A percentile compares a stretch with the other conserved stretches of the same genome.
phyloP scores from a whole-genome alignment of 2,888 invertebrate species.

The Margaritifera margaritifera region DNA sequence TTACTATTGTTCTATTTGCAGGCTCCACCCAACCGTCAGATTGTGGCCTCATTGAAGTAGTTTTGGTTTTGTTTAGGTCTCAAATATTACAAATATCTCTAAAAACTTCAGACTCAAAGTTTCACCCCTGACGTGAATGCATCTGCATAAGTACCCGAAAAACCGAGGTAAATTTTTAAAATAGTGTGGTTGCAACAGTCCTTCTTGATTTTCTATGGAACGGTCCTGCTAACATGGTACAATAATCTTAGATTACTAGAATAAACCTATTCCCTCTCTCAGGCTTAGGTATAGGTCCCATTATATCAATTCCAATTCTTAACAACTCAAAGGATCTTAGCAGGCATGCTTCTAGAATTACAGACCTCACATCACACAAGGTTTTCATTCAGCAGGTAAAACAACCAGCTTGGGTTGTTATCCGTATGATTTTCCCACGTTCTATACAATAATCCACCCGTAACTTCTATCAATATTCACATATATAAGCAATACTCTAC shows the following conservation, averaged over 20 bases:
- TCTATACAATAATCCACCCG: neutral
- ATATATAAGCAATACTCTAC: conserved; percentile 25
- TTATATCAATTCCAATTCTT: conserved; percentile 23
- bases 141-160: conserved; percentile 32
- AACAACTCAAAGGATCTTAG: conserved; percentile 18
- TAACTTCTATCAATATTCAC: conserved; percentile 4
- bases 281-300: conserved; percentile 18
- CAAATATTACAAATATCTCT: conserved; percentile 28
- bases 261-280: conserved; percentile 23
- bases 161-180: conserved; percentile 19
- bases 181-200: conserved; percentile 24
- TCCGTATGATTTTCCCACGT: neutral
- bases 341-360: conserved; percentile 12
- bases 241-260: conserved; percentile 32
- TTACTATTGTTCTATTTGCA: conserved; percentile 21
- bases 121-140: conserved; percentile 34
- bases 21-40: conserved; percentile 29
- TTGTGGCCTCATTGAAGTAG: conserved; percentile 27
- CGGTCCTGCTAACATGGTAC: conserved; percentile 29
- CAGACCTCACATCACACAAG: conserved; percentile 29
- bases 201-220: conserved; percentile 30
- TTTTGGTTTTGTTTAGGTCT: conserved; percentile 26
- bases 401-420: no score
- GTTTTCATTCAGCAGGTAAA: no score
- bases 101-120: conserved; percentile 36